Evolutionary conservation across 2,888 invertebrate species (phyloP).

Genomic region (Poecilus cupreus): DNA sequence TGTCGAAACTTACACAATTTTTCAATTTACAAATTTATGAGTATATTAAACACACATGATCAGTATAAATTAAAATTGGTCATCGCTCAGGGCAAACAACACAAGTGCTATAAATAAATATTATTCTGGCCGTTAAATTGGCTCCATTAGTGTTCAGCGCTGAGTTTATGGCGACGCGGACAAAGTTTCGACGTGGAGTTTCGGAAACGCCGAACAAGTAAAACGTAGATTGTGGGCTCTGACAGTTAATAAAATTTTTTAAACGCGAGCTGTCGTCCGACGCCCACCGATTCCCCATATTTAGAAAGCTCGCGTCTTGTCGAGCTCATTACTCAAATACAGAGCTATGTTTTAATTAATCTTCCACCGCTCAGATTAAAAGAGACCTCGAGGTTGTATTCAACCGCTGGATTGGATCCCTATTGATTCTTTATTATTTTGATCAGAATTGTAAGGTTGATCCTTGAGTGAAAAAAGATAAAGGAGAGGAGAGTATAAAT

Average conservation of each 20-base stretch:
- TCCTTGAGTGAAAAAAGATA: too few relatives aligned
- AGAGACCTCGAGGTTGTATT: slow-evolving; percentile 1
- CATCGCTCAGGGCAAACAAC: neutral
- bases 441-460: too few relatives aligned
- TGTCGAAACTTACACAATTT: slow-evolving; percentile 3
- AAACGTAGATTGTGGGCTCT: neutral
- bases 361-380: slow-evolving; percentile 35
- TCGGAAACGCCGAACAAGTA: slow-evolving; percentile 10
- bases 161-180: too few relatives aligned
- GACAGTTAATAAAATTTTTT: slow-evolving; percentile 50
- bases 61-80: neutral
- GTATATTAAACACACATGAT: neutral
- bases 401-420: neutral
- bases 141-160: neutral
- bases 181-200: neutral
- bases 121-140: slow-evolving; percentile 3
- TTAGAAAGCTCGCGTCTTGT: slow-evolving; percentile 31
- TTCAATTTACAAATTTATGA: neutral
- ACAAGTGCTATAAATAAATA: neutral
- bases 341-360: slow-evolving; percentile 51
- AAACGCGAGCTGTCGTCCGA: slow-evolving; percentile 40
- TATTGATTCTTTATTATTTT: too few relatives aligned
- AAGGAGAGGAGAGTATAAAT: too few relatives aligned
- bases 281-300: slow-evolving; percentile 51
- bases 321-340: slow-evolving; percentile 57